Percentiles rank a stretch among this genome's conserved stretches.
Evolutionary conservation across 2,113 vertebrate species (phyloP).

Genomic region (Hippocampus zosterae): DNA sequence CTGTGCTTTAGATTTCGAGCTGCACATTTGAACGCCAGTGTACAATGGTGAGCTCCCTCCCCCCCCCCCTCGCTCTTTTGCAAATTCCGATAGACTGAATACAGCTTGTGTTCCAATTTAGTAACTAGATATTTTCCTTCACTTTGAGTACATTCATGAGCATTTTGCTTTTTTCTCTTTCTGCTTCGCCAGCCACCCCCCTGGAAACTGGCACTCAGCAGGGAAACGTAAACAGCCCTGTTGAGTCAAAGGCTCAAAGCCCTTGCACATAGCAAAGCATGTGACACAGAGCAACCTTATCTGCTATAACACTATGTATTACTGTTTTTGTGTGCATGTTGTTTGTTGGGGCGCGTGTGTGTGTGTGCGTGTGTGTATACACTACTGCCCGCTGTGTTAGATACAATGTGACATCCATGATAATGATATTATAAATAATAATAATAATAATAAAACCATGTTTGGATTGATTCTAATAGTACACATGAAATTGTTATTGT

Average conservation of each 20-base stretch:
- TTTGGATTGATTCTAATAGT: no score
- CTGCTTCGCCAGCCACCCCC: slow-evolving; percentile 1
- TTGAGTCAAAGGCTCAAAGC: slow-evolving; percentile 53
- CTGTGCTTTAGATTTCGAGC: slow-evolving; percentile 48
- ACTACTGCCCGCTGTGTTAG: no score
- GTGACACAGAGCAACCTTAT: slow-evolving; percentile 45
- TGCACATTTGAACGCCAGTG: slow-evolving; percentile 37
- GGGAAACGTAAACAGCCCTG: slow-evolving; percentile 67
- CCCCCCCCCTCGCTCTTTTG: slow-evolving; percentile 12
- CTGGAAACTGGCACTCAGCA: slow-evolving; percentile 48
- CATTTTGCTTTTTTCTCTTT: slow-evolving; percentile 18
- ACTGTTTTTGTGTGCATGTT: slow-evolving; percentile 2
- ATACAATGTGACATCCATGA: neutral
- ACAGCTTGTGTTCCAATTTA: slow-evolving; percentile 64
- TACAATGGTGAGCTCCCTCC: slow-evolving; percentile 51
- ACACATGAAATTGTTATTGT: no score
- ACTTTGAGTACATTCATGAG: slow-evolving; percentile 58
- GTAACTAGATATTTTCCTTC: slow-evolving; percentile 57
- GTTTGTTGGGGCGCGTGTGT: neutral
- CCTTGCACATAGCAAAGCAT: slow-evolving; percentile 40
- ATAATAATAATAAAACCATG: no score
- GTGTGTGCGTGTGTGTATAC: neutral
- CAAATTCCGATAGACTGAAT: slow-evolving; percentile 58
- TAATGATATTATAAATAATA: neutral
- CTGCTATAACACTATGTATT: slow-evolving; percentile 21